phyloP scores from a whole-genome alignment of 2,113 vertebrate genomes.

The Tetrax tetrax region DNA sequence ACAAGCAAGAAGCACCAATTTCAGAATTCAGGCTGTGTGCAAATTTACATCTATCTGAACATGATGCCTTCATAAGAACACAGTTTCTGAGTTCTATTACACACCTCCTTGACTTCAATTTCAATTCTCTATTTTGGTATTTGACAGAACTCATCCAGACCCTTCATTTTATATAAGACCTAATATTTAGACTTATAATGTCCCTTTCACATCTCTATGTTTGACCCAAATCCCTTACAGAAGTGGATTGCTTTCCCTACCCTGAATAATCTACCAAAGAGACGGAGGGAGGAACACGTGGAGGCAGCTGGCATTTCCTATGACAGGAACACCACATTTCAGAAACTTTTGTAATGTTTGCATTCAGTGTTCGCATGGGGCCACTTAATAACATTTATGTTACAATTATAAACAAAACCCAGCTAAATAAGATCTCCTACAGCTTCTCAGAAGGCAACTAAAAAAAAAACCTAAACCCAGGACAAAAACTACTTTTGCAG shows the following conservation, averaged over 20 bases:
- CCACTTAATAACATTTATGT: neutral
- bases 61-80: neutral
- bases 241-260: neutral
- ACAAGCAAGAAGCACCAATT: neutral
- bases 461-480: rapidly evolving
- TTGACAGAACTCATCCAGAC: neutral
- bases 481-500: neutral
- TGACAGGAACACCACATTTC: neutral
- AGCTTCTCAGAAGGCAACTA: neutral
- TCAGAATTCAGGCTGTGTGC: neutral
- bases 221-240: neutral
- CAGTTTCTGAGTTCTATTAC: neutral
- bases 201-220: neutral
- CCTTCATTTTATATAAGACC: neutral
- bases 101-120: neutral
- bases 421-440: neutral
- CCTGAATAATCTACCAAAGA: neutral
- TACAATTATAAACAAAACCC: neutral
- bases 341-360: neutral
- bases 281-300: neutral
- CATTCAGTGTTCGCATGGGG: neutral
- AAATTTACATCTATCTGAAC: neutral
- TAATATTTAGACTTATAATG: neutral
- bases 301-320: neutral
- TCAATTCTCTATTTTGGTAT: neutral